Conservation (phyloP, 2,113 vertebrate genomes). For the Alexandromys fortis region DNA sequence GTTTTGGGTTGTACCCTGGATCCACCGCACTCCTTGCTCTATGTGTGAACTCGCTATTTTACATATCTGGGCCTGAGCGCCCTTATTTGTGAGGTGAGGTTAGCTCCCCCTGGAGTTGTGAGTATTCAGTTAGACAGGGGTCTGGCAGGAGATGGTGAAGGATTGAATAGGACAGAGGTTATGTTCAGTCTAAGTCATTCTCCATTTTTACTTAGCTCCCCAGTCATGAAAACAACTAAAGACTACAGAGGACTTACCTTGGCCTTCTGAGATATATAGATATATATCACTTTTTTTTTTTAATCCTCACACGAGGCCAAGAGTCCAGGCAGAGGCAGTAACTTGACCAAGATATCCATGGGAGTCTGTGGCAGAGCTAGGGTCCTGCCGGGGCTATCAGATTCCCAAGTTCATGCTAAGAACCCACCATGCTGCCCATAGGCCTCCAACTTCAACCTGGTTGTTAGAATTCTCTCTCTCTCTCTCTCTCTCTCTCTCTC, state of each 20-base stretch:
- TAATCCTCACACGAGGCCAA: not conserved
- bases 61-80: not conserved
- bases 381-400: not conserved
- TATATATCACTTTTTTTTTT: not conserved
- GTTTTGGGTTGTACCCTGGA: not conserved
- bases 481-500: not conserved
- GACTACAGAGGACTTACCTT: not conserved
- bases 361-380: not conserved
- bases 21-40: not conserved
- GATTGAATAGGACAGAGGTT: not conserved
- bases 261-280: conserved; percentile 10
- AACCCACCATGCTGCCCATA: not conserved
- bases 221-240: conserved; percentile 21
- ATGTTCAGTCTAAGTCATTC: not conserved
- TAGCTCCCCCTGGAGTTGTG: not conserved
- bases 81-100: not conserved
- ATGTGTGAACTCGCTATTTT: not conserved
- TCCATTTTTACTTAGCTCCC: not conserved
- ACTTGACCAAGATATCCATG: conserved; percentile 17
- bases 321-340: not conserved
- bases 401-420: not conserved
- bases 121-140: not conserved
- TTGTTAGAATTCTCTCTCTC: not conserved
- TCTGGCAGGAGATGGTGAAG: not conserved
- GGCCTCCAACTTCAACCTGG: not conserved